phyloP scores from a whole-genome alignment of 2,113 vertebrate species.

The Scomber colias region DNA sequence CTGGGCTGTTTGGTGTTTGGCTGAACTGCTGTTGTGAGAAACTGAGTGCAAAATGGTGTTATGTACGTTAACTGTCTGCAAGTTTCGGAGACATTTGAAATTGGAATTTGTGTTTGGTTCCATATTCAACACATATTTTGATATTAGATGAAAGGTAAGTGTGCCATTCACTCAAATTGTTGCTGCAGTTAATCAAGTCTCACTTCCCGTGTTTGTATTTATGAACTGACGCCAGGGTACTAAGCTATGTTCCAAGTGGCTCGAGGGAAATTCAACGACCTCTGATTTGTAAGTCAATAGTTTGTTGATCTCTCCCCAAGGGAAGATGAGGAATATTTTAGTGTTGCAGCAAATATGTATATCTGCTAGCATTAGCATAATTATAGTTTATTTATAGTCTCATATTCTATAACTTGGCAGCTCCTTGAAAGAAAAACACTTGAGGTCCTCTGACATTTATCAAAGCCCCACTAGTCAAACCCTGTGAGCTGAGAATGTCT shows the following conservation, averaged over 20 bases:
- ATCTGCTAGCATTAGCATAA: constrained; percentile 74
- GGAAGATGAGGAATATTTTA: constrained; percentile 57
- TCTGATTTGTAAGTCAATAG: constrained; percentile 70
- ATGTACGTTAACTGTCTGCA: not conserved
- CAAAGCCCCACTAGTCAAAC: constrained; percentile 64
- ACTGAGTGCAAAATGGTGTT: constrained; percentile 24
- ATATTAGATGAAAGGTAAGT: not conserved
- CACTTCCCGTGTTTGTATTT: constrained; percentile 17
- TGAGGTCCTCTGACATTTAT: constrained; percentile 67
- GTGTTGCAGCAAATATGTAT: constrained; percentile 44
- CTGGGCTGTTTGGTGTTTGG: constrained; percentile 34
- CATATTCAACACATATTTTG: not conserved
- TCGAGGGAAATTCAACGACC: constrained; percentile 51
- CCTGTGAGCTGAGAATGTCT: constrained; percentile 48
- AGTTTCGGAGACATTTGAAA: constrained; percentile 1
- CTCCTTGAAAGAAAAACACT: constrained; percentile 64
- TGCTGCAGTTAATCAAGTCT: constrained; percentile 22
- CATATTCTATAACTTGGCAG: constrained; percentile 68
- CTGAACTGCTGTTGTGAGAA: constrained; percentile 39
- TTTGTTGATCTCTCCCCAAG: constrained; percentile 54
- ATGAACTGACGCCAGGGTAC: constrained; percentile 35
- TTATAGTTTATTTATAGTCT: constrained; percentile 77
- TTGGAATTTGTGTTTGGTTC: constrained; percentile 14
- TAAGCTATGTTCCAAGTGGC: constrained; percentile 34
- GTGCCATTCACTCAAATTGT: constrained; percentile 4